Evolutionary conservation across 2,113 vertebrate genomes (phyloP), one percentile per base, ranked within the genome.

Genomic region (Paracanthobrama guichenoti): DNA sequence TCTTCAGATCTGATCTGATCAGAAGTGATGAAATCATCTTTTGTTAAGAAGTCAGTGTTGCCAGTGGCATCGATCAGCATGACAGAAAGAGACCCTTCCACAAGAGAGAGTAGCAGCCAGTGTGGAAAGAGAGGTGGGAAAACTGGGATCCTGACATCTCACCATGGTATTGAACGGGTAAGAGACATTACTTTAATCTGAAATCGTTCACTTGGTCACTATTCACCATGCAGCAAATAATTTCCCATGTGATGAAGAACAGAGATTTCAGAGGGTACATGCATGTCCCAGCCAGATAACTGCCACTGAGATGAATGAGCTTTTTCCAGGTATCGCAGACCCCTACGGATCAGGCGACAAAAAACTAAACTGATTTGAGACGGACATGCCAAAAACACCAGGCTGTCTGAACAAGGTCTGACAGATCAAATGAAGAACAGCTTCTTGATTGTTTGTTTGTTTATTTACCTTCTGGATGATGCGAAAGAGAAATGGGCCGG

Each of bases 401-500:
- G 59, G 11, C 57, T 59, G 57, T 59, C 22, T 59, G 20, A 71
- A 42, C 18, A 22, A 71, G 35, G 4, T 35, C 4, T n/a, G 4
- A n/a, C 10, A 5, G 35, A 22, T 16, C 20, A 73, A 46, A 73
- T 14, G 6, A n/a, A 72, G 69, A 39, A 11, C 69, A 44, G 48
- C 74, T 20, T 22, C 3, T 22, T 35, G 50, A 18, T 16, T 73
- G 62, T 82, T 79, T 60, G 57, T 77, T 77, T 89, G 97, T 13
- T 14, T 66, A 67, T 82, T 79, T 90, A 98, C 97, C 97, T 96
- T 94, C 97, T 94, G 83, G 97, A 97, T 6, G 97, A 97, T n/a
- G 96, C 96, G 24, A 98, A 98, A 35, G 96, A 98, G 88, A 98
- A 98, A 90, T 98, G 97, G 83, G 97, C 96, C 0, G 96, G 96